phyloP scores from a whole-genome alignment of 2,113 vertebrate genomes.

The Psilopogon haemacephalus region DNA sequence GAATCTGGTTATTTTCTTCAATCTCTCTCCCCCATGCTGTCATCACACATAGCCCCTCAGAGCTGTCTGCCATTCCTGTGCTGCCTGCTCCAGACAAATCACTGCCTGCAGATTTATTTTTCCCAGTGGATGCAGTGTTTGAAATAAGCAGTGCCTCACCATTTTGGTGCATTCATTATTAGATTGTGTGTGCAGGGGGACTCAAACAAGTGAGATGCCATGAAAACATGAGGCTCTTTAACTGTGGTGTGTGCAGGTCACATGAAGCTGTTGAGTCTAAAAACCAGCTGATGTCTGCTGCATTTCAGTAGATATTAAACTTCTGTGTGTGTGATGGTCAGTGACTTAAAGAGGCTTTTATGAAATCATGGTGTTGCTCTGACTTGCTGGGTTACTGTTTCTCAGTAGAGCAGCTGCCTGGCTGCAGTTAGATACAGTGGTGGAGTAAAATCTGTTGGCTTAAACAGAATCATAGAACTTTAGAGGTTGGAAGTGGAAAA shows the following conservation, averaged over 20 bases:
- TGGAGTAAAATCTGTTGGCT: neutral
- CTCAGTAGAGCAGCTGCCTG: neutral
- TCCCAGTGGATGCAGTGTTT: neutral
- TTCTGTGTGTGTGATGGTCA: neutral
- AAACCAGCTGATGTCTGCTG: neutral
- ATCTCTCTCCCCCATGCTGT: neutral
- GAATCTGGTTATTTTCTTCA: neutral
- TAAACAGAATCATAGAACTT: neutral
- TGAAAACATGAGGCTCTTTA: neutral
- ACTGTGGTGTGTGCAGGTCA: fast-evolving
- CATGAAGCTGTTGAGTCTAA: neutral
- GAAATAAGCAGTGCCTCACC: neutral
- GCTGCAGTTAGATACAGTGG: neutral
- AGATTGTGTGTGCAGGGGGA: no score
- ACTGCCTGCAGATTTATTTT: neutral
- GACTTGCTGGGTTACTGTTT: neutral
- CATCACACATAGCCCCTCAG: neutral
- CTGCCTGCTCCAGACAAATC: neutral
- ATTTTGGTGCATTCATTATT: neutral
- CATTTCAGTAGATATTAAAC: neutral
- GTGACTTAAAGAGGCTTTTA: neutral
- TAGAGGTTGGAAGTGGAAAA: no score
- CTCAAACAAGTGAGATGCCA: fast-evolving
- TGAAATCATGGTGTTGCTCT: no score
- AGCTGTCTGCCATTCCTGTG: neutral